Evolutionary conservation across 2,113 vertebrate species (phyloP).

Genomic region (Oceanodroma tethys): DNA sequence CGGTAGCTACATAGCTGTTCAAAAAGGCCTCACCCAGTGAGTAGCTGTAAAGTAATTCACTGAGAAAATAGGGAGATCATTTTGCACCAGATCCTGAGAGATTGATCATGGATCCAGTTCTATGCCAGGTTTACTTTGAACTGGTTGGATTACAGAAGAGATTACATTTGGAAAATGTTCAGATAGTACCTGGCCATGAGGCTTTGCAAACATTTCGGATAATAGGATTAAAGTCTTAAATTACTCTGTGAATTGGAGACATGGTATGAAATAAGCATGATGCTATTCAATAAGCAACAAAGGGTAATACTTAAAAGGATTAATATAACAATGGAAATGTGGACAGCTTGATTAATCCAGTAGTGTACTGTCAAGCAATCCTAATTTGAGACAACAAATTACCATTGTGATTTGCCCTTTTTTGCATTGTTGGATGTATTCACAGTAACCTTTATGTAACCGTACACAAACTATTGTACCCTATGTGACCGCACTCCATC

Average conservation of each 20-base stretch:
- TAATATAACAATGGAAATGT: not conserved
- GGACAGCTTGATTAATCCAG: not conserved
- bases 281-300: not conserved
- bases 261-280: not conserved
- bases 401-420: not conserved
- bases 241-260: not conserved
- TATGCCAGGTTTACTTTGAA: not conserved
- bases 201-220: not conserved
- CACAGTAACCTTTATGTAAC: not conserved
- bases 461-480: not conserved
- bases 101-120: not conserved
- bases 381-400: not conserved
- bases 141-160: not conserved
- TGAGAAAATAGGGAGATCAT: not conserved
- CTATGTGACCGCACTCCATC: not conserved
- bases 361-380: not conserved
- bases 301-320: not conserved
- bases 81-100: not conserved
- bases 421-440: not conserved
- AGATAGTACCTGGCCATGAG: not conserved
- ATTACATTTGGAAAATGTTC: not conserved
- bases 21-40: not conserved
- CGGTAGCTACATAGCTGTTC: not conserved
- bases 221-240: constrained; percentile 23
- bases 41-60: not conserved